Evolutionary conservation across 2,113 vertebrate genomes (phyloP), one percentile per base, ranked within the genome.

Genomic region (Ascaphus truei): DNA sequence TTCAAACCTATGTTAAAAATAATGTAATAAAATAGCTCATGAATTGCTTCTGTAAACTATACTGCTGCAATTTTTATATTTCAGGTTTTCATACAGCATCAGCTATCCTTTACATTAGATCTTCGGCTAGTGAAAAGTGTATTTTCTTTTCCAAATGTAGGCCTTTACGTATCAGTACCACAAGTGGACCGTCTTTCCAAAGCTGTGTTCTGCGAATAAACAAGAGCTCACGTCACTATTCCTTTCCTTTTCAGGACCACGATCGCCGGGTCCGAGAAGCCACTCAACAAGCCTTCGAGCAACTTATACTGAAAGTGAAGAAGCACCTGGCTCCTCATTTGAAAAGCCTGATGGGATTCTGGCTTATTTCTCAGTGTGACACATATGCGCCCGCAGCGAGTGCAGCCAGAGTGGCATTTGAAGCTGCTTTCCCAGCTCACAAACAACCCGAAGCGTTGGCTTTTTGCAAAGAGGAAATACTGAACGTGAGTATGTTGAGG

Each of bases 321-420:
- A 94, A 97, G 72, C 93, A 94, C 65, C 83, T 99, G 75, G 97
- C 97, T 63, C 97, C 97, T 34, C 93, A 95, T 78, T 89, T 99
- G 76, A 98, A 95, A 82, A 95, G 83, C 76, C 81, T 99, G 64
- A 99, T 99, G 96, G 97, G 96, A 43, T 92, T 96, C 78, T 99
- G 97, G 97, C 90, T 99, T n/a, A 86, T 99, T 75, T 93, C 95
- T 68, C 96, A 99, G 29, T 98, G 96, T 74, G 97, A 99, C 75
- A 91, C 91, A 13, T 93, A 98, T n/a, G 80, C 88, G 3, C 96
- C 96, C 26, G 95, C 96, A 45, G 95, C 97, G 23, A 93, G 91
- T 7, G 92, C 96, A 51, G 95, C 97, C 2, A 89, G 87, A 78
- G 76, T 82, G 53, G 95, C 95, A 58, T 99, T 99, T 78, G 90